These are phyloP conservation scores for Polyommatus iphigenia DNA, from an alignment of 2,888 invertebrate species.

Conservation along the genomic window DNA sequence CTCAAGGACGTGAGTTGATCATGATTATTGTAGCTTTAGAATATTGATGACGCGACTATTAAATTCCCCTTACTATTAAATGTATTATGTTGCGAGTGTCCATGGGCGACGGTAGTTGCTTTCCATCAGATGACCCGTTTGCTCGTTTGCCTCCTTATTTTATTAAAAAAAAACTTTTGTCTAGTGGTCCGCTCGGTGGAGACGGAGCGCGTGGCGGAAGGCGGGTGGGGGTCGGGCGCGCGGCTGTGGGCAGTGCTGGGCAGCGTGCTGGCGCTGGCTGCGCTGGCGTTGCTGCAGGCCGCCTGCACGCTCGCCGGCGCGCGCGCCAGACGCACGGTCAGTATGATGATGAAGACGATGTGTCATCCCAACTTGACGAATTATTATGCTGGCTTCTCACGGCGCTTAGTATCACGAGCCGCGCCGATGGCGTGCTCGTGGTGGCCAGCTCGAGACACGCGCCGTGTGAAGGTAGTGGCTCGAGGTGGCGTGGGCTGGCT, in stretches of 20 bases:
- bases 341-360: neutral
- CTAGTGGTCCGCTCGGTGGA: conserved; percentile 1
- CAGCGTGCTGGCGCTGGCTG: conserved; percentile 88
- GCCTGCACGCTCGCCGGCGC: conserved; percentile 88
- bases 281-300: conserved; percentile 91
- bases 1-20: conserved; percentile 83
- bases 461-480: too few species aligned
- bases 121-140: neutral
- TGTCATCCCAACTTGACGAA: neutral
- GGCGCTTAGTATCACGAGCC: too few species aligned
- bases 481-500: too few species aligned
- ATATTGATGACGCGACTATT: neutral
- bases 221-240: conserved; percentile 82
- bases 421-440: too few species aligned
- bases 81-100: too few species aligned
- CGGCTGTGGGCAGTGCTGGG: conserved; percentile 91
- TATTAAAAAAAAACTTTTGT: neutral
- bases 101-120: too few species aligned
- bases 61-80: too few species aligned
- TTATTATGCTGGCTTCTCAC: neutral
- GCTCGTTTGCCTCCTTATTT: too few species aligned
- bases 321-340: conserved; percentile 43
- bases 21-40: neutral
- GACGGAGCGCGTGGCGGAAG: neutral
- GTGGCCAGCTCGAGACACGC: too few species aligned